These are phyloP conservation scores for Hedya salicella DNA, from an alignment of 2,888 invertebrate genomes.

Conservation along the genomic window DNA sequence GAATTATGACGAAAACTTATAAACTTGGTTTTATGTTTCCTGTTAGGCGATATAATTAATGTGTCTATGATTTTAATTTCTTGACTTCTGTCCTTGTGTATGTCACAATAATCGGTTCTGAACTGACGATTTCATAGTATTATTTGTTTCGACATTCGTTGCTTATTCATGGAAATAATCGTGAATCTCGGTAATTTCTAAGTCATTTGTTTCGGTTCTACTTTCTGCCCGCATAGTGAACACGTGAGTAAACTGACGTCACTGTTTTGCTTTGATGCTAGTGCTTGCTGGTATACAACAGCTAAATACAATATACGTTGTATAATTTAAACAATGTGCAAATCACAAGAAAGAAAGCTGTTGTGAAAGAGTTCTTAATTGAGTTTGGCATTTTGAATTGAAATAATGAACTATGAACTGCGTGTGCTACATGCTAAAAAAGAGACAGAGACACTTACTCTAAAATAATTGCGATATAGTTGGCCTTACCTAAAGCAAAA, in stretches of 20 bases:
- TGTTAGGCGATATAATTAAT: constrained; percentile 31
- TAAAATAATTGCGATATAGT: too few species aligned
- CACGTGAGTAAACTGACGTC: constrained; percentile 26
- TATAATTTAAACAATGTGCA: not conserved
- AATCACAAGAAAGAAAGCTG: not conserved
- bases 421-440: too few species aligned
- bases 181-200: not conserved
- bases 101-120: not conserved
- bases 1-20: constrained; percentile 34
- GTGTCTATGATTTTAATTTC: constrained; percentile 29
- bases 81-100: not conserved
- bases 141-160: constrained; percentile 1
- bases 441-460: too few species aligned
- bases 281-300: not conserved
- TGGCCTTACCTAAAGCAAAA: too few species aligned
- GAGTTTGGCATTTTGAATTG: not conserved
- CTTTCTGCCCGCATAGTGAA: constrained; percentile 17
- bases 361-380: not conserved
- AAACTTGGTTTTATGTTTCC: constrained; percentile 33
- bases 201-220: not conserved
- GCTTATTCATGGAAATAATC: constrained; percentile 12
- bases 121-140: not conserved
- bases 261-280: constrained; percentile 18
- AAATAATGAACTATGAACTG: too few species aligned
- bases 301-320: not conserved